Conservation (phyloP, 2,888 invertebrate genomes). For the Mesorhabditis sp. region DNA sequence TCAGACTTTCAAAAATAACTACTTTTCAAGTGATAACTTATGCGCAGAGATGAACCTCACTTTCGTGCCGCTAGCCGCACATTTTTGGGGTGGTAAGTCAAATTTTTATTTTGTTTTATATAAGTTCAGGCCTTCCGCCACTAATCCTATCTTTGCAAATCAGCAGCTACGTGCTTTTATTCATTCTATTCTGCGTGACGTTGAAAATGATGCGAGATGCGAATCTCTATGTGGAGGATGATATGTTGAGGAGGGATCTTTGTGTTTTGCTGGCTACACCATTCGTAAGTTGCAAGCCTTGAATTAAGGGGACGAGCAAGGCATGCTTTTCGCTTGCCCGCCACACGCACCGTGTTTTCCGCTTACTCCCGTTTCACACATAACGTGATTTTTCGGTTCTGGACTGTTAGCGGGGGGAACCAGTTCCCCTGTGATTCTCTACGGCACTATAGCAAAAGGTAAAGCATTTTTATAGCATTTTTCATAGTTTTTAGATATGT, state of each 20-base stretch:
- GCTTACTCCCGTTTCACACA: too few relatives aligned
- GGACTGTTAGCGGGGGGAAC: too few relatives aligned
- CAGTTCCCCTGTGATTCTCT: too few relatives aligned
- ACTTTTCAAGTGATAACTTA: too few relatives aligned
- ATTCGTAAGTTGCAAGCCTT: not conserved
- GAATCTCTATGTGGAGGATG: not conserved
- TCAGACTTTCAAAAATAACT: too few relatives aligned
- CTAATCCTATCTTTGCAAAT: not conserved
- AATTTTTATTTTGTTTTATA: not conserved
- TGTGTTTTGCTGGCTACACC: not conserved
- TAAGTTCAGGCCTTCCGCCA: not conserved
- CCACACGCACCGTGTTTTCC: too few relatives aligned
- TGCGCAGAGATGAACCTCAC: not conserved
- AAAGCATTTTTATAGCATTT: too few relatives aligned
- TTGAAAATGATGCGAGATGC: not conserved
- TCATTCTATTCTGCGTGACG: not conserved
- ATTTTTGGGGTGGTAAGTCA: not conserved
- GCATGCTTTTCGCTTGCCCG: too few relatives aligned
- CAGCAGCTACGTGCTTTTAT: not conserved
- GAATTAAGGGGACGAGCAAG: too few relatives aligned
- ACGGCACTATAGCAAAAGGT: too few relatives aligned
- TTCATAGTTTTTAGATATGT: too few relatives aligned
- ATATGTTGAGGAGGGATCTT: not conserved
- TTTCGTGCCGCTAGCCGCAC: not conserved
- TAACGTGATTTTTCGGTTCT: too few relatives aligned